Evolutionary conservation across 2,888 invertebrate genomes (phyloP), one percentile per base, ranked within the genome.

Genomic region (Plagiodera versicolora): DNA sequence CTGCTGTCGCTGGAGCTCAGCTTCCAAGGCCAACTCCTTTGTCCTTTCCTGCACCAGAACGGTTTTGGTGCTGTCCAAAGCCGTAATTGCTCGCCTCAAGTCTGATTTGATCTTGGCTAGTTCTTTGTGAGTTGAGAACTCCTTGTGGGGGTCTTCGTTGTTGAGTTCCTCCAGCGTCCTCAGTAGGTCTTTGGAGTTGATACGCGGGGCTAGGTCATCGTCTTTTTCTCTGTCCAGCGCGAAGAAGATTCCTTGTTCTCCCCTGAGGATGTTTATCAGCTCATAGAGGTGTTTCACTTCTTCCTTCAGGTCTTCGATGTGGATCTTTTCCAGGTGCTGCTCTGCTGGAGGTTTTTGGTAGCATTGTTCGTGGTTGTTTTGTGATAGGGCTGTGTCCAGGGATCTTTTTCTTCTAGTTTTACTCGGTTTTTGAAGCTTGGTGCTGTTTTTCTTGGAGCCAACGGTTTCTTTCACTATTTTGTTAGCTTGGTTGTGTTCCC

Each of bases 231-330:
- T 61, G 48, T 70, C 69, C 17, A 77, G 60, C 14, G 70, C 64
- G 14, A 71, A 70, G 16, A 78, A 59, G 18, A 75, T 64, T 20
- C 71, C 64, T 59, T 78, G 76, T 63, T 79, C 79, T 48, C 78
- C 77, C 58, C 69, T 72, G 11, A 79, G 60, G 17, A 78, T 63
- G 32, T 71, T 64, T 16, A 79, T 72, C 6, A 79, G 59, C 19
- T 75, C 70, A 53, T 75, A 69, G 2, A 80, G 54, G 67, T 78
- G 77, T 24, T 66, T 65, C 5, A 80, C 67, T 71, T 80, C 78
- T 16, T 67, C 59, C 65, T 71, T 74, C 35, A 78, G 64, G 9
- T 73, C 70, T 28, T 68, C 65, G 17, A 76, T 68, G 48, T 73
- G 70, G 45, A 67, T 50, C 1, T 57, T 50, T 58, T 71, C 70